Base-by-base conservation (phyloP, 1,140 invertebrate species). In the Achatina immaculata region DNA sequence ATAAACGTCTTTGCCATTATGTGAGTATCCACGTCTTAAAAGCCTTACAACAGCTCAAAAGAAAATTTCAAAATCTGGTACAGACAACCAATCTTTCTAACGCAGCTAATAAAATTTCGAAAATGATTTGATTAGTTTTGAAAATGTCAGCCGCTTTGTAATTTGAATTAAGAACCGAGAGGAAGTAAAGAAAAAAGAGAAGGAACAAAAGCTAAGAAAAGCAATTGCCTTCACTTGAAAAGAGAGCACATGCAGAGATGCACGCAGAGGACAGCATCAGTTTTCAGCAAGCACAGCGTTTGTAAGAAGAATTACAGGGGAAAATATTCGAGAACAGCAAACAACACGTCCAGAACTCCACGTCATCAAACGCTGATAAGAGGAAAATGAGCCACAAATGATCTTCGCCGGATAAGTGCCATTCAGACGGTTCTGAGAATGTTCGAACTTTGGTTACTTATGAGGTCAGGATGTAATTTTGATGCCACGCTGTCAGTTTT, bases 401-500 rank as follows among this genome's bases (percentile, higher is more conserved):
- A 62, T 62, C 58, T 62, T 31, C 48, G 28, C n/a, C 58, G 28
- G 4, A 2, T 62, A 28, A 62, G 51, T 62, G 58, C 58, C 58
- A 31, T 62, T 34, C 58, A 62, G 0, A 31, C 19, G n/a, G 16
- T 2, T 28, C 0, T 31, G 11, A 2, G 16, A 34, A 31, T 7
- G 2, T 28, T 62, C n/a, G 6, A 62, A 31, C 58, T 62, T 19
- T 0, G 1, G 7, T 19, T 62, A 4, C n/a, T 31, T 62, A 28
- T 6, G 58, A 62, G 58, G 58, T 62, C 28, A 62, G 28, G 28
- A 6, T 62, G 58, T 62, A 2, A 62, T 62, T 62, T 62, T 2
- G n/a, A 21, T 62, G 58, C 58, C 58, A 62, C 58, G 58, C 58
- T 62, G 58, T 62, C 58, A 62, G n/a, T 62, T 62, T 4, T n/a